Percentiles rank a stretch among this genome's conserved stretches.
Conservation (phyloP, 2,888 invertebrate genomes). For the Nomada hirtipes region DNA sequence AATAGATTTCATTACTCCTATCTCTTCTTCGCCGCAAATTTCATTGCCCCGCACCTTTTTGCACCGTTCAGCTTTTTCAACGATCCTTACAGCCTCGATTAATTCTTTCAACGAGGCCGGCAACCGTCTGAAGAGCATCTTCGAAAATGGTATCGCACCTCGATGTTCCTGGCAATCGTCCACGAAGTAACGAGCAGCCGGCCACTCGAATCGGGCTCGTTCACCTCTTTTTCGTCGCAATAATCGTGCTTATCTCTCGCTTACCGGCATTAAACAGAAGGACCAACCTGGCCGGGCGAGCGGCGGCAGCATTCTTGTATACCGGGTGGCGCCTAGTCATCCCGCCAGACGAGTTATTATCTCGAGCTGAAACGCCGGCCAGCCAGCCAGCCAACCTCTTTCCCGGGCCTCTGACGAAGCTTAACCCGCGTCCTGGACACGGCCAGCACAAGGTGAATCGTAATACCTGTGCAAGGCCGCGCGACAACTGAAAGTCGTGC, state of each 20-base stretch:
- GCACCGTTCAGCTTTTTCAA: neutral
- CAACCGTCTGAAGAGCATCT: conserved; percentile 3
- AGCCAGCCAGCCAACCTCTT: conserved; percentile 10
- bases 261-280: conserved; percentile 66
- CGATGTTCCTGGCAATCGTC: conserved; percentile 28
- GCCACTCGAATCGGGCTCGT: conserved; percentile 26
- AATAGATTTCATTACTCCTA: neutral
- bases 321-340: conserved; percentile 77
- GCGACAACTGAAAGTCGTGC: conserved; percentile 35
- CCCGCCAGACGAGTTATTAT: conserved; percentile 78
- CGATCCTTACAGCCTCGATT: neutral
- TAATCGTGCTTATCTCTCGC: conserved; percentile 69
- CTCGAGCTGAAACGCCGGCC: conserved; percentile 68
- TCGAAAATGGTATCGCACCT: conserved; percentile 18
- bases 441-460: conserved; percentile 14
- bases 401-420: conserved; percentile 33
- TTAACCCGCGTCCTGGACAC: conserved; percentile 48
- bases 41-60: too few relatives aligned
- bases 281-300: conserved; percentile 52
- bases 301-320: conserved; percentile 77
- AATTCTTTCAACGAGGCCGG: neutral
- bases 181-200: conserved; percentile 28
- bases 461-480: conserved; percentile 24
- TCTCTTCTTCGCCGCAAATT: neutral
- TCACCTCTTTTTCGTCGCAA: conserved; percentile 32